phyloP scores from a whole-genome alignment of 2,888 invertebrate genomes.

The Ormyrus nitidulus region DNA sequence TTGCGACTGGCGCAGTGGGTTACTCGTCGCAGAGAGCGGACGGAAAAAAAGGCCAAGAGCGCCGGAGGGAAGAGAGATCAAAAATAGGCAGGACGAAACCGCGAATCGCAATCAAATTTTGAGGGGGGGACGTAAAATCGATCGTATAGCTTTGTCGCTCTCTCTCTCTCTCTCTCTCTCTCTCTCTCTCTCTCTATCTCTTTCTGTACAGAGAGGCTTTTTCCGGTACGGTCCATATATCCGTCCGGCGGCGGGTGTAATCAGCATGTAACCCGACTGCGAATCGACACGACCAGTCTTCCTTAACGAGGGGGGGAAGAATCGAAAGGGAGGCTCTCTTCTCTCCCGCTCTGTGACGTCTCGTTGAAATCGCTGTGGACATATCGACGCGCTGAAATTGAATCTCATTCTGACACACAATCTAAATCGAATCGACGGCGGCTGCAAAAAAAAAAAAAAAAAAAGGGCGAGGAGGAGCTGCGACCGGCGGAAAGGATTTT shows the following conservation, averaged over 20 bases:
- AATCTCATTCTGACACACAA: slow-evolving; percentile 58
- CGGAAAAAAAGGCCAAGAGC: too few relatives aligned
- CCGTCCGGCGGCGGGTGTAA: slow-evolving; percentile 15
- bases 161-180: background rate
- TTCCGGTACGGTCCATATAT: background rate
- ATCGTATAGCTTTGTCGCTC: slow-evolving; percentile 9
- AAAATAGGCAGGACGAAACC: slow-evolving; percentile 28
- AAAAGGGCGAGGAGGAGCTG: slow-evolving; percentile 4
- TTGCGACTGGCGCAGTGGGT: too few relatives aligned
- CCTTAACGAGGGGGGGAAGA: slow-evolving; percentile 15
- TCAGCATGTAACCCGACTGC: slow-evolving; percentile 25
- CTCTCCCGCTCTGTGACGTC: background rate
- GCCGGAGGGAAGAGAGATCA: background rate
- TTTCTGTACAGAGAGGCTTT: background rate
- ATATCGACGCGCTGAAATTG: slow-evolving; percentile 57
- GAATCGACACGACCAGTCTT: slow-evolving; percentile 2
- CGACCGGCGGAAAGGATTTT: background rate
- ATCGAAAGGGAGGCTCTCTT: background rate
- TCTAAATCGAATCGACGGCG: slow-evolving; percentile 56
- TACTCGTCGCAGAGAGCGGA: too few relatives aligned
- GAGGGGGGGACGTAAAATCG: slow-evolving; percentile 27
- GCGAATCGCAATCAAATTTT: slow-evolving; percentile 40
- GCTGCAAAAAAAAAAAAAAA: slow-evolving; percentile 33
- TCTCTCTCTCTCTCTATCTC: background rate
- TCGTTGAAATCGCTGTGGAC: slow-evolving; percentile 29